phyloP scores from a whole-genome alignment of 1,140 invertebrate genomes.

The Akabosia matsudoensis region DNA sequence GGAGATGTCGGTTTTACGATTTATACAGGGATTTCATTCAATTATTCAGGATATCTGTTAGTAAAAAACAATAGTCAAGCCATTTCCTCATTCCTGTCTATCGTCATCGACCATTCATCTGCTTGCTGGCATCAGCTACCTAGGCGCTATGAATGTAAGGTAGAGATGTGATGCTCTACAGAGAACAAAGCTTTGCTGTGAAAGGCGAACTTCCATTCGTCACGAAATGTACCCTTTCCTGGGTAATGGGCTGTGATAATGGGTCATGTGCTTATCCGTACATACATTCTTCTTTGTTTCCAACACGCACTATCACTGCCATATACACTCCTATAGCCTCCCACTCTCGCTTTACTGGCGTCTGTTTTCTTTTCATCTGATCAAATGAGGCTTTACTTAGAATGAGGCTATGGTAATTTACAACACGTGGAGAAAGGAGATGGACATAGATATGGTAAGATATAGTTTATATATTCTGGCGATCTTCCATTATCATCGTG shows the following conservation, averaged over 20 bases:
- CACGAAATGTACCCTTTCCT: no score
- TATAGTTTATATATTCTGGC: no score
- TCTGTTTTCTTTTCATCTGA: neutral
- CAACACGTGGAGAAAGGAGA: neutral
- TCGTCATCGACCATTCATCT: neutral
- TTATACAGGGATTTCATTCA: no score
- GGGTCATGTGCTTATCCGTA: neutral
- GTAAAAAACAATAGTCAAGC: neutral
- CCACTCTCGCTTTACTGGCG: neutral
- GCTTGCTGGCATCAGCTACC: neutral
- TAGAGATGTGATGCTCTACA: no score
- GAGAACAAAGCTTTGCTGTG: no score
- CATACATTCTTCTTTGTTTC: neutral
- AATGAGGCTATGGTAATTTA: neutral
- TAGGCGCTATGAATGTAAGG: neutral
- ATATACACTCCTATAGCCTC: neutral
- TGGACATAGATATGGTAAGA: no score
- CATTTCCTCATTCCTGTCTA: neutral
- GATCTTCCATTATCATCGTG: neutral
- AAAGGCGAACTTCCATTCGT: no score
- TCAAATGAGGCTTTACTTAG: conserved; percentile 8
- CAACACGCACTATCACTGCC: neutral
- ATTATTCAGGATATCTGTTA: neutral
- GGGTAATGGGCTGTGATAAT: neutral
- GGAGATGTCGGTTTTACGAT: neutral